These are phyloP conservation scores for Dichetophora obliterata DNA, from an alignment of 2,888 invertebrate genomes.

Conservation along the genomic window DNA sequence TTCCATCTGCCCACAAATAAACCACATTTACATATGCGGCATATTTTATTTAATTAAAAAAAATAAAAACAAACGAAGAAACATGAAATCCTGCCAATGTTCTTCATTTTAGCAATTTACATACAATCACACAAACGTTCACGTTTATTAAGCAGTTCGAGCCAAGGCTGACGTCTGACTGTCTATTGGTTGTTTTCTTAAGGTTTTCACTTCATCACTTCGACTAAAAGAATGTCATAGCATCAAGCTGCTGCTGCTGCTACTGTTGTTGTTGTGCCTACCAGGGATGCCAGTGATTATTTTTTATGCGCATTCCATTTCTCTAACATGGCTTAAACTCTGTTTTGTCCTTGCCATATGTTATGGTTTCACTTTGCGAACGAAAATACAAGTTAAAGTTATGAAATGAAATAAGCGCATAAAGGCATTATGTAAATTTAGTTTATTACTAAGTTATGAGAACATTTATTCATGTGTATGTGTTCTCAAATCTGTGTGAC, in stretches of 20 bases:
- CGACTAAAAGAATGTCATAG: too few species aligned
- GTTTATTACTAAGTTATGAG: slow-evolving; percentile 28
- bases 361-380: background rate
- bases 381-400: slow-evolving; percentile 17
- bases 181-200: slow-evolving; percentile 15
- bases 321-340: too few species aligned
- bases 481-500: background rate
- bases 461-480: too few species aligned
- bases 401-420: slow-evolving; percentile 43
- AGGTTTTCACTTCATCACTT: background rate
- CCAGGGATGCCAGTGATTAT: too few species aligned
- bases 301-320: too few species aligned
- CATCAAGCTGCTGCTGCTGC: too few species aligned
- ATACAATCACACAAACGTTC: background rate
- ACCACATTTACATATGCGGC: too few species aligned
- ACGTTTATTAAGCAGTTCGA: background rate
- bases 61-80: background rate
- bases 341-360: background rate
- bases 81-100: background rate
- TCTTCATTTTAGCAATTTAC: background rate
- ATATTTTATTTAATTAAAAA: background rate
- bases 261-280: too few species aligned
- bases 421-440: slow-evolving; percentile 44
- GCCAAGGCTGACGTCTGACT: background rate
- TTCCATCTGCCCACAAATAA: too few species aligned